Base-by-base conservation (phyloP, 2,113 vertebrate genomes). In the Electrona antarctica region DNA sequence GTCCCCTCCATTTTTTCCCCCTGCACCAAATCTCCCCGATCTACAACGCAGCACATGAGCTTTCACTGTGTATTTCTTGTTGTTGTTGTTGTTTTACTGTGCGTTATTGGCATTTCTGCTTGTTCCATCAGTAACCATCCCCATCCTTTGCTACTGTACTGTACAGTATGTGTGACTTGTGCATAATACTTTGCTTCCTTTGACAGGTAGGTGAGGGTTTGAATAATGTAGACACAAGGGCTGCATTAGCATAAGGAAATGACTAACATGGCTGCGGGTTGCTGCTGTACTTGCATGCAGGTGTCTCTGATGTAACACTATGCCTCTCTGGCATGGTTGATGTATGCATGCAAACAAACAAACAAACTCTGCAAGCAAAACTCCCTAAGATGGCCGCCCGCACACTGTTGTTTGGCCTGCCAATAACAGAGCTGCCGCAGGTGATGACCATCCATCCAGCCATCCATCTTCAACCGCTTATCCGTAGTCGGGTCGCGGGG, bases 101-200 rank as follows among this genome's bases (percentile, higher is more conserved):
- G 29, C 29, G 4, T 33, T 33, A 33, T 33, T 33, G 2, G 29
- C 4, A 33, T 33, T 33, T 33, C 29, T 33, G 29, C 67, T 77
- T 47, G 13, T 59, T 73, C 51, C 61, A 60, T 3, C 58, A 60
- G 29, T 33, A 33, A 29, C 12, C 28, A 28, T 59, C 15, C 54
- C 66, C 76, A 69, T 80, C 48, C 64, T 46, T 60, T 67, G 68
- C 52, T 54, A 49, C 84, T 81, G n/a, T n/a, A n/a, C 4, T 33
- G 29, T 33, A 33, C 4, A 2, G 4, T 33, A 4, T 33, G 29
- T 84, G 52, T 47, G 13, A 66, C n/a, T 65, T 74, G 45, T 60
- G 79, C 29, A 33, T 33, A 76, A 80, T 78, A 76, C 84, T 84
- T 81, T 59, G 71, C 52, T 82, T 78, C 85, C 79, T 79, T 75